Conservation (phyloP, 2,888 invertebrate species). For the Philopedon plagiatum region DNA sequence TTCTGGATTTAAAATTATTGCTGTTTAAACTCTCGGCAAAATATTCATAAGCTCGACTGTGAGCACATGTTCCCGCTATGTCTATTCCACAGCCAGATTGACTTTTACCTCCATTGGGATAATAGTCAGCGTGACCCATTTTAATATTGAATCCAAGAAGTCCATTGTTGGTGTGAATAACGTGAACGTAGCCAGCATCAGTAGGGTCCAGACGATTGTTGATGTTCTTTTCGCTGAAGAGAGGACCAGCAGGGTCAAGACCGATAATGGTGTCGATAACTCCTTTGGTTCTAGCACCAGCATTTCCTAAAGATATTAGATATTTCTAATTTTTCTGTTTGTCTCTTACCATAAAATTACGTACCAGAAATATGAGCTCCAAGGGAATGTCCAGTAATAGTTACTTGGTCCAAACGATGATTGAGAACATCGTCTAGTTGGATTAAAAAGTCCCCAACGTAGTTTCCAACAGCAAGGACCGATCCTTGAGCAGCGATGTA, state of each 20-base stretch:
- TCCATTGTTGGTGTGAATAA: constrained; percentile 63
- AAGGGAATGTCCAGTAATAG: constrained; percentile 56
- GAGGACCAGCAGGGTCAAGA: constrained; percentile 64
- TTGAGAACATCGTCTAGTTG: constrained; percentile 33
- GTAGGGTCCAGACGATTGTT: constrained; percentile 60
- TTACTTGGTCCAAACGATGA: constrained; percentile 34
- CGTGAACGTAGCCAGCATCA: constrained; percentile 64
- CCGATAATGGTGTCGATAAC: constrained; percentile 60
- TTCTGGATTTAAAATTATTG: constrained; percentile 29
- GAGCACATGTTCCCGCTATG: constrained; percentile 65
- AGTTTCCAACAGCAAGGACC: constrained; percentile 57
- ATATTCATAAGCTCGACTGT: constrained; percentile 66
- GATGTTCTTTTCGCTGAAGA: constrained; percentile 55
- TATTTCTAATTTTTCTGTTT: neutral
- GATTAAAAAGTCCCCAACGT: constrained; percentile 56
- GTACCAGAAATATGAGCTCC: constrained; percentile 63
- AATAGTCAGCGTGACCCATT: constrained; percentile 64
- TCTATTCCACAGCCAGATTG: constrained; percentile 65
- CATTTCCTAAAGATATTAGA: constrained; percentile 47
- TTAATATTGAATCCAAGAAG: constrained; percentile 52
- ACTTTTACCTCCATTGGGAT: constrained; percentile 63
- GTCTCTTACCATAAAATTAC: neutral
- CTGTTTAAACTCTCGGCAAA: constrained; percentile 67
- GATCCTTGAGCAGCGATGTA: constrained; percentile 53
- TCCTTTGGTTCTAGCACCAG: constrained; percentile 52